Evolutionary conservation across 2,888 invertebrate genomes (phyloP).

Genomic region (Hipparchia semele): DNA sequence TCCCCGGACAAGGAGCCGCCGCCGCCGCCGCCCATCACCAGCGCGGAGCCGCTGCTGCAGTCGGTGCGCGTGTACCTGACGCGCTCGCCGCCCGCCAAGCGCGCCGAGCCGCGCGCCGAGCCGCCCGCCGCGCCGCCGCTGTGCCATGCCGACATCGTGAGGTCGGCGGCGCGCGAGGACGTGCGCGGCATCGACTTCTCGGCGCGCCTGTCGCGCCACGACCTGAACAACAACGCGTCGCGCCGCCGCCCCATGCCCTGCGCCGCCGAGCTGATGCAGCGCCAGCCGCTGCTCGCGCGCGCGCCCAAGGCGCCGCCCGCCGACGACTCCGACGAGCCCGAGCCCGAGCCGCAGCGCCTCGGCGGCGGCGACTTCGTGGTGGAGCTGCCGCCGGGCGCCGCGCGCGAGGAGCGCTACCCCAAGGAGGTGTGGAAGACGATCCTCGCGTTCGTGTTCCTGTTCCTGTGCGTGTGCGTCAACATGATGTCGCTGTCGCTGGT

Average conservation of each 20-base stretch:
- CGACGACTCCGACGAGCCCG: conserved; percentile 76
- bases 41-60: conserved; percentile 76
- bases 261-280: conserved; percentile 79
- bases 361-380: conserved; percentile 73
- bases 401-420: conserved; percentile 90
- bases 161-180: conserved; percentile 69
- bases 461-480: conserved; percentile 76
- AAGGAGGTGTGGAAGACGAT: conserved; percentile 93
- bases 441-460: conserved; percentile 74
- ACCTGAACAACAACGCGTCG: conserved; percentile 79
- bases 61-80: conserved; percentile 77
- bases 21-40: conserved; percentile 68
- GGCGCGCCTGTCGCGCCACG: conserved; percentile 72
- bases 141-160: conserved; percentile 74
- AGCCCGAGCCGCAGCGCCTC: conserved; percentile 67
- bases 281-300: conserved; percentile 78
- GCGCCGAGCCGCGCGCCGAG: conserved; percentile 77
- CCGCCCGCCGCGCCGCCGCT: conserved; percentile 48
- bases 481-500: conserved; percentile 90
- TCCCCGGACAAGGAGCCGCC: conserved; percentile 71
- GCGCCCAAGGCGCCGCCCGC: conserved; percentile 67
- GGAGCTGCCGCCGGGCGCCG: conserved; percentile 84
- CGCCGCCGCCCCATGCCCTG: conserved; percentile 69
- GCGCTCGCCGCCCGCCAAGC: conserved; percentile 61
- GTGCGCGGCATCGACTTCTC: conserved; percentile 78